Conservation (phyloP, 1,140 invertebrate species). For the Thrips palmi region DNA sequence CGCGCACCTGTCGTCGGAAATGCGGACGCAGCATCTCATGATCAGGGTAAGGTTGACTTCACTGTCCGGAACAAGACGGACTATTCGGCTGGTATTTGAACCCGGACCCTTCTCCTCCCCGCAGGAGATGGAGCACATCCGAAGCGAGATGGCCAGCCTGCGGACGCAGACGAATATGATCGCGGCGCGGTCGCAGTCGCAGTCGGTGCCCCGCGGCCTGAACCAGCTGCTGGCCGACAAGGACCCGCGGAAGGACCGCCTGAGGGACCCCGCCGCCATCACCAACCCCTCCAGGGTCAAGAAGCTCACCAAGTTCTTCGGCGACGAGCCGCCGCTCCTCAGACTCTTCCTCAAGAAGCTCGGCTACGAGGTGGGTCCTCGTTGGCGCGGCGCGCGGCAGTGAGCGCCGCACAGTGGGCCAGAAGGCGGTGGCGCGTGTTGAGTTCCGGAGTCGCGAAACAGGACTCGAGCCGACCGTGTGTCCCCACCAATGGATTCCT, state of each 20-base stretch:
- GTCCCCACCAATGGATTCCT: too few species aligned
- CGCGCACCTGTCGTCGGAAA: slow-evolving; percentile 82
- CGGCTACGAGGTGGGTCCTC: slow-evolving; percentile 64
- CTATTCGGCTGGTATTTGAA: background rate
- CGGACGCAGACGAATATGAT: slow-evolving; percentile 42
- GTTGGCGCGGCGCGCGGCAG: too few species aligned
- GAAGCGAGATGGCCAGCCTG: slow-evolving; percentile 62
- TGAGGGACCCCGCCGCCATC: slow-evolving; percentile 23
- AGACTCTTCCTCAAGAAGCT: slow-evolving; percentile 78
- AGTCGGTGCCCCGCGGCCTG: slow-evolving; percentile 24
- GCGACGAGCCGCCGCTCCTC: slow-evolving; percentile 77
- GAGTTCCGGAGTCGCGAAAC: background rate
- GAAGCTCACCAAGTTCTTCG: slow-evolving; percentile 80
- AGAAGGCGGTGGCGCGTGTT: too few species aligned
- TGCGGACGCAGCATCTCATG: slow-evolving; percentile 76
- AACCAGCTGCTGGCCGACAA: slow-evolving; percentile 25
- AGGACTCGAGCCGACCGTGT: too few species aligned
- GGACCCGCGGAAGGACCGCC: slow-evolving; percentile 24
- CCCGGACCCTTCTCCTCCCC: slow-evolving; percentile 4
- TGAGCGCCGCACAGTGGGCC: too few species aligned
- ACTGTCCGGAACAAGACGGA: background rate
- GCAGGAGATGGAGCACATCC: slow-evolving; percentile 74
- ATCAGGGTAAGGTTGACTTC: slow-evolving; percentile 44
- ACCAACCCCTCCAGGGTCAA: slow-evolving; percentile 69
- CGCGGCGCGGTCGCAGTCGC: slow-evolving; percentile 30